phyloP scores from a whole-genome alignment of 2,888 invertebrate genomes.

The Nineta flava region DNA sequence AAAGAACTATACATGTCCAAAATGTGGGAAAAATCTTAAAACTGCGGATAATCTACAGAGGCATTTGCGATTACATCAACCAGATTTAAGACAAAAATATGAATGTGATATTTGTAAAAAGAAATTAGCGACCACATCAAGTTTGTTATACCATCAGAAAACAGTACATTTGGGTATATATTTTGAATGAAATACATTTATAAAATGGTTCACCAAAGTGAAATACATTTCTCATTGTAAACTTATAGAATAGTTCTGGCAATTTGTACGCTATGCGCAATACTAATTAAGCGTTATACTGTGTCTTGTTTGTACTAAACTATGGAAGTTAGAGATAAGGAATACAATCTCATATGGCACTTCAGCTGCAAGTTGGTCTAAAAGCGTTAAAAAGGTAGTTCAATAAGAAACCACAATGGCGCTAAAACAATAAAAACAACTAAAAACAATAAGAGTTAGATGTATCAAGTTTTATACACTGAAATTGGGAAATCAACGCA shows the following conservation, averaged over 20 bases:
- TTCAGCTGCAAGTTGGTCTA: constrained; percentile 52
- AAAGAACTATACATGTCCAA: constrained; percentile 32
- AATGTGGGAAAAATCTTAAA: constrained; percentile 39
- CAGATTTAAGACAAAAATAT: constrained; percentile 29
- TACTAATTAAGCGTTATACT: constrained; percentile 15
- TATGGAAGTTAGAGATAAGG: constrained; percentile 38
- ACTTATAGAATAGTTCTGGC: too few relatives aligned
- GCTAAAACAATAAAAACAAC: too few relatives aligned
- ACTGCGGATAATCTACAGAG: constrained; percentile 37
- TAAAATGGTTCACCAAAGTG: too few relatives aligned
- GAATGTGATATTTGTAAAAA: constrained; percentile 41
- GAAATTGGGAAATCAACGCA: too few relatives aligned
- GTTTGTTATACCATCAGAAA: constrained; percentile 55
- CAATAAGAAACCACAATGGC: too few relatives aligned
- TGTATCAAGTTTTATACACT: too few relatives aligned
- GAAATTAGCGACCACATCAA: constrained; percentile 38
- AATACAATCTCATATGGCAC: constrained; percentile 40
- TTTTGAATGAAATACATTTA: too few relatives aligned
- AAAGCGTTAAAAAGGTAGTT: too few relatives aligned
- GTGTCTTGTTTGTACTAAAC: too few relatives aligned
- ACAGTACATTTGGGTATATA: constrained; percentile 15
- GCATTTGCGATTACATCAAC: constrained; percentile 35
- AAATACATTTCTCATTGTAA: too few relatives aligned
- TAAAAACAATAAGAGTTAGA: too few relatives aligned
- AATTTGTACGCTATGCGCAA: too few relatives aligned